Evolutionary conservation across 2,888 invertebrate genomes (phyloP), one percentile per base, ranked within the genome.

Genomic region (Drymonia ruficornis): DNA sequence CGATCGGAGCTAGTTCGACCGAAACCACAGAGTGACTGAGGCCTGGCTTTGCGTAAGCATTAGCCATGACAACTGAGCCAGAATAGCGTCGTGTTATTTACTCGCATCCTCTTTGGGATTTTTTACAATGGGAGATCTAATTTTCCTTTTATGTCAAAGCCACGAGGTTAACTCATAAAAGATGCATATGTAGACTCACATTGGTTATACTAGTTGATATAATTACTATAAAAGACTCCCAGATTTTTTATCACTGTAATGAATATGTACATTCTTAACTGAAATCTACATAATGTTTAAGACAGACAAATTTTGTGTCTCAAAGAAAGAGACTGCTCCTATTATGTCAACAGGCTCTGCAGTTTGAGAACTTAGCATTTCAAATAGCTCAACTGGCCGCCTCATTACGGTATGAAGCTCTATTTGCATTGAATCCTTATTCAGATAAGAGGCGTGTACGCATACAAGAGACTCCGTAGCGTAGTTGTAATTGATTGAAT

Each of bases 81-180:
- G 9, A 54, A 56, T 50, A 55, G 53, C 63, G 67, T 69, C 63
- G 59, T 60, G 60, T 68, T 61, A 68, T 67, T 59, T 55, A 65
- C 57, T 56, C 53, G 48, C 55, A 63, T 64, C 61, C 63, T 67
- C 59, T 61, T 67, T 63, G 43, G 42, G 56, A 51, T 12, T 40
- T 40, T 9, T 16, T 16, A 16, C 8, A 40, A 40, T 40, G 16
- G 12, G 40, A 16, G 7, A 40, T 40, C 9, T 5, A 40, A 16
- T 16, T 40, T 8, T 4, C 7, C 16, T 6, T 40, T 40, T 16
- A n/a, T n/a, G 36, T 36, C n/a, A n/a, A 36, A 36, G n/a, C 36
- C 36, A 36, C 13, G 11, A n/a, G n/a, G 2, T 36, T 36, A 13
- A 0, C n/a, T n/a, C n/a, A 36, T n/a, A 36, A 36, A 31, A 31